phyloP scores from a whole-genome alignment of 2,113 vertebrate genomes.

The Talpa occidentalis region DNA sequence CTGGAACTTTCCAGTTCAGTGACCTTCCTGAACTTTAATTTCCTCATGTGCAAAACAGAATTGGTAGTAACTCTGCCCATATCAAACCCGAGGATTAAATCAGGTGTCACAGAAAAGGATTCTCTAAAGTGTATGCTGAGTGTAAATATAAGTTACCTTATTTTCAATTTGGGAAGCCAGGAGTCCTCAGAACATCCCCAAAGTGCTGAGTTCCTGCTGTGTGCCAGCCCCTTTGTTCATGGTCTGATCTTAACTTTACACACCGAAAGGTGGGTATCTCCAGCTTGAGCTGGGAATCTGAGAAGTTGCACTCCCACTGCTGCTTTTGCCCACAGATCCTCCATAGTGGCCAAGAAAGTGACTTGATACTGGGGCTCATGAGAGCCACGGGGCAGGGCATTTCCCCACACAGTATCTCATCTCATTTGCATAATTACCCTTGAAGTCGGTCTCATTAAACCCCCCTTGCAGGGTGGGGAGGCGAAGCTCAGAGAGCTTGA shows the following conservation, averaged over 20 bases:
- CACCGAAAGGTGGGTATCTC: background rate
- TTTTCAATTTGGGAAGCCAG: background rate
- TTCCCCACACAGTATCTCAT: fast-evolving
- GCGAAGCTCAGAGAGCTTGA: background rate
- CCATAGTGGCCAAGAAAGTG: background rate
- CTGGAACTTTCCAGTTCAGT: background rate
- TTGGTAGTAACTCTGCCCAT: background rate
- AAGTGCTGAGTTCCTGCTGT: background rate
- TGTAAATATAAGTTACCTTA: fast-evolving
- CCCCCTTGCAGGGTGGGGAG: background rate
- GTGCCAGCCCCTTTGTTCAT: background rate
- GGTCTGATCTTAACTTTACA: background rate
- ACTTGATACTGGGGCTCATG: background rate
- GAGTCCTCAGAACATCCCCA: background rate
- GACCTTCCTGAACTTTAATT: background rate
- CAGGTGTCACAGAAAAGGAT: fast-evolving
- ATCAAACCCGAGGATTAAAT: background rate
- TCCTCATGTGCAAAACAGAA: background rate
- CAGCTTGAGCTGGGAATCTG: background rate
- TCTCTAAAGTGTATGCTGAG: background rate
- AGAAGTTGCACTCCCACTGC: background rate
- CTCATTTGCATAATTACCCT: background rate
- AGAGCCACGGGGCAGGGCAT: fast-evolving
- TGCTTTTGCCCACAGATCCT: background rate
- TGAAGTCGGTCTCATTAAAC: background rate